phyloP scores from a whole-genome alignment of 2,888 invertebrate species.

The Quadroppia sp. region DNA sequence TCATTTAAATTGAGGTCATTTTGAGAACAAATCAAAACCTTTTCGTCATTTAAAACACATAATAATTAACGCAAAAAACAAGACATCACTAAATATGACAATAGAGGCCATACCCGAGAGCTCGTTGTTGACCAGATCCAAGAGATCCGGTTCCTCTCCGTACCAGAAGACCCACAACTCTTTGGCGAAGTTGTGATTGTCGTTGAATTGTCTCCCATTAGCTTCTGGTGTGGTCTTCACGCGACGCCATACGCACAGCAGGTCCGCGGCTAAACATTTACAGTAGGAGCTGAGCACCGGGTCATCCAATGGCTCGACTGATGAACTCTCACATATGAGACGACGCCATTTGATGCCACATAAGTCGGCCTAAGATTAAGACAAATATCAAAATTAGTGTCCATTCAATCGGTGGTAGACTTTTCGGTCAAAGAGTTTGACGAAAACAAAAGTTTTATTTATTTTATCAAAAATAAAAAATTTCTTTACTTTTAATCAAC shows the following conservation, averaged over 20 bases:
- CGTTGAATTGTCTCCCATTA: slow-evolving; percentile 41
- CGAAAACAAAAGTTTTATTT: too few species aligned
- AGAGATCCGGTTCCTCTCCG: slow-evolving; percentile 89
- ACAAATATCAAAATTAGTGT: slow-evolving; percentile 46
- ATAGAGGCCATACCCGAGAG: slow-evolving; percentile 70
- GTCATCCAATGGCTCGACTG: slow-evolving; percentile 67
- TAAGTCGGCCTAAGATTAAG: slow-evolving; percentile 78
- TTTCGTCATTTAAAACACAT: not conserved
- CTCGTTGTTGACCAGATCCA: slow-evolving; percentile 75
- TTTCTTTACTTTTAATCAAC: too few species aligned
- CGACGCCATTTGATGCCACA: slow-evolving; percentile 99
- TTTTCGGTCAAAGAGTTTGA: too few species aligned
- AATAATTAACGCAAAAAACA: not conserved
- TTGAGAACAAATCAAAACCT: not conserved
- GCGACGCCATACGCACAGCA: slow-evolving; percentile 96
- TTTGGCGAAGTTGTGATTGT: slow-evolving; percentile 58
- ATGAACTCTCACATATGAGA: slow-evolving; percentile 58
- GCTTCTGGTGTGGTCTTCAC: slow-evolving; percentile 50
- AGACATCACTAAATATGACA: not conserved
- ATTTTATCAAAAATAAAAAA: too few species aligned
- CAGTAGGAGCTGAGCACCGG: slow-evolving; percentile 86
- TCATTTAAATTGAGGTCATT: slow-evolving; percentile 35
- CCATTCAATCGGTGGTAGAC: too few species aligned
- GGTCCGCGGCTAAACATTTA: slow-evolving; percentile 80
- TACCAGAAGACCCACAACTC: slow-evolving; percentile 99